Evolutionary conservation across 1,140 invertebrate genomes (phyloP).

Genomic region (Thaumatotibia leucotreta): DNA sequence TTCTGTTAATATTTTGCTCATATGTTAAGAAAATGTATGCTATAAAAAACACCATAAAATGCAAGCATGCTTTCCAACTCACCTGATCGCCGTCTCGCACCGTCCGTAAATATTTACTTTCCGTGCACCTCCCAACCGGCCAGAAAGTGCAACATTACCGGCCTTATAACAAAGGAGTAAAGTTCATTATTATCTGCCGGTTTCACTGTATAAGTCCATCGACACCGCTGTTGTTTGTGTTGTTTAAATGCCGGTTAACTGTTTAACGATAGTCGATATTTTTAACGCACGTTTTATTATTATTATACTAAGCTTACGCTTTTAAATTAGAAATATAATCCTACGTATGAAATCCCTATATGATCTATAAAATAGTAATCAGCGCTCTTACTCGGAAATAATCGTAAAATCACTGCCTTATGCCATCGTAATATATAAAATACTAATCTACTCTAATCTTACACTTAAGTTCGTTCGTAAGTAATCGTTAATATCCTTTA

Average conservation of each 20-base stretch:
- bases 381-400: conserved; percentile 3
- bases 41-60: not conserved
- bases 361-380: not conserved
- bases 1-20: not conserved
- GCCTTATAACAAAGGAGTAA: conserved; percentile 14
- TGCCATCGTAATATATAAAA: not conserved
- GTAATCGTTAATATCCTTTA: too few species aligned
- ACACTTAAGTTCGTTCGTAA: too few species aligned
- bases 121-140: conserved; percentile 16
- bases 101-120: conserved; percentile 7
- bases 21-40: not conserved
- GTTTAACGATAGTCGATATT: conserved; percentile 50
- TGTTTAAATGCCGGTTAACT: conserved; percentile 40
- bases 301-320: conserved; percentile 13
- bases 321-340: not conserved
- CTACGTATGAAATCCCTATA: not conserved
- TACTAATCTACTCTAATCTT: too few species aligned
- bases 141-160: conserved; percentile 17
- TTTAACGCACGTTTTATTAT: conserved; percentile 30
- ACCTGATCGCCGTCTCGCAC: conserved; percentile 6
- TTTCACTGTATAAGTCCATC: conserved; percentile 27
- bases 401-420: not conserved
- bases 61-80: not conserved
- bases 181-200: conserved; percentile 6
- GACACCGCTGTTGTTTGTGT: conserved; percentile 35